phyloP scores from a whole-genome alignment of 1,140 invertebrate species.

The Pectinophora gossypiella region DNA sequence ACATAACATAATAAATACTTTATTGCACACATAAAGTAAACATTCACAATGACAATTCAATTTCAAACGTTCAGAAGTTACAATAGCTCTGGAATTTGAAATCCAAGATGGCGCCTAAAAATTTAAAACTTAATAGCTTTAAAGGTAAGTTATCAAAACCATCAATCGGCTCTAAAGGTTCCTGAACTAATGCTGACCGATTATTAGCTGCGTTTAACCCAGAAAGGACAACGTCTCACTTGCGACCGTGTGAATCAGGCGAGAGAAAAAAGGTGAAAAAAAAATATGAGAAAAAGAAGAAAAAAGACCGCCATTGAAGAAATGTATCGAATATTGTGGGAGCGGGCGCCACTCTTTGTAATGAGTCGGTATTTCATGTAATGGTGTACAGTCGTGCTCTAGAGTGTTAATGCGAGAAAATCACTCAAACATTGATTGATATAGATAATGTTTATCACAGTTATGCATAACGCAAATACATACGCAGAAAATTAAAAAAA shows the following conservation, averaged over 20 bases:
- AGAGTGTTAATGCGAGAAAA: too few relatives aligned
- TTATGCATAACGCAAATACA: too few relatives aligned
- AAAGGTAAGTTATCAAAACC: constrained; percentile 25
- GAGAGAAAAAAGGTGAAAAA: constrained; percentile 21
- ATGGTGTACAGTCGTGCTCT: constrained; percentile 18
- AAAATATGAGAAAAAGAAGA: constrained; percentile 17
- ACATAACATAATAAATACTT: too few relatives aligned
- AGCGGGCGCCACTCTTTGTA: constrained; percentile 47
- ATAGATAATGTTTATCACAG: too few relatives aligned
- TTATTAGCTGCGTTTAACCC: constrained; percentile 19
- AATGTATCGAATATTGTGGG: constrained; percentile 44
- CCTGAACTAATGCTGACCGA: constrained; percentile 22
- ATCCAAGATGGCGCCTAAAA: constrained; percentile 13
- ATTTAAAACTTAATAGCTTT: constrained; percentile 1
- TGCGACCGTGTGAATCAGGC: constrained; percentile 48
- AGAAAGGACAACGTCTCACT: constrained; percentile 32
- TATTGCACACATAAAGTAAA: too few relatives aligned
- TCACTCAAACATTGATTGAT: too few relatives aligned
- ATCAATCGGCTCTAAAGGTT: constrained; percentile 15
- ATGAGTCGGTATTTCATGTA: constrained; percentile 40
- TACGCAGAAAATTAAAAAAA: too few relatives aligned
- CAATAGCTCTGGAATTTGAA: too few relatives aligned
- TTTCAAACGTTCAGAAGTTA: too few relatives aligned
- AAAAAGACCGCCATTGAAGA: constrained; percentile 38
- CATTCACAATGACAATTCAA: too few relatives aligned